Base-by-base conservation (phyloP, 2,113 vertebrate species). In the Lipophrys pholis region DNA sequence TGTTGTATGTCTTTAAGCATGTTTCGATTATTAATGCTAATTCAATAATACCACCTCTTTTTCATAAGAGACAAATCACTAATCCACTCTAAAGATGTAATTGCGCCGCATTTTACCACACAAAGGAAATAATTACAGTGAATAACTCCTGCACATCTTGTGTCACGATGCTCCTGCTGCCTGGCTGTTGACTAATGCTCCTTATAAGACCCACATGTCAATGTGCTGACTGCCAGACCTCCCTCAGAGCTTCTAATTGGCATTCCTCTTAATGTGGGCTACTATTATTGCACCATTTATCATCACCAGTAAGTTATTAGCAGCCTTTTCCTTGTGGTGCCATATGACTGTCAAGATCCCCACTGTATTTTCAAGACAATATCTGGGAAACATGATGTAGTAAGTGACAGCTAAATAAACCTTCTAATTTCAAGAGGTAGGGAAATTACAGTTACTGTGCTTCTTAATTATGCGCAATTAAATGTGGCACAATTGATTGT, bases 211-310 rank as follows among this genome's bases (percentile, higher is more conserved):
- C 49, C 41, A 10, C 21, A 55, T 62, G 9, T 61, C 15, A 50
- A 50, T 75, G 21, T 15, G 30, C 3, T 38, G 63, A 69, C 46
- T n/a, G 15, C 16, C 52, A 53, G 38, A 72, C 14, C 52, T 40
- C 49, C 3, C 16, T 52, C 5, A 53, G 59, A 67, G 1, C 15
- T 60, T 12, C 36, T 64, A 60, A 73, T 53, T 69, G 42, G 1
- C 6, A 41, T 16, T 30, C 21, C 21, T 54, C 8, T 45, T 52
- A 46, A 63, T 70, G 49, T 36, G 7, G 8, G 11, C 5, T 1
- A 49, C 1, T 55, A 15, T 35, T 3, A 11, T 30, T 15, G 6
- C 39, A 10, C 11, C 0, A 4, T 14, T 50, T 6, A 9, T 38
- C n/a, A 15, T 14, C 35, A 3, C 15, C 5, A 52, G 56, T 10